A percentile compares a stretch with the other conserved stretches of the same genome.
phyloP scores from a whole-genome alignment of 2,797 vertebrate species.

The Protonibea diacanthus region DNA sequence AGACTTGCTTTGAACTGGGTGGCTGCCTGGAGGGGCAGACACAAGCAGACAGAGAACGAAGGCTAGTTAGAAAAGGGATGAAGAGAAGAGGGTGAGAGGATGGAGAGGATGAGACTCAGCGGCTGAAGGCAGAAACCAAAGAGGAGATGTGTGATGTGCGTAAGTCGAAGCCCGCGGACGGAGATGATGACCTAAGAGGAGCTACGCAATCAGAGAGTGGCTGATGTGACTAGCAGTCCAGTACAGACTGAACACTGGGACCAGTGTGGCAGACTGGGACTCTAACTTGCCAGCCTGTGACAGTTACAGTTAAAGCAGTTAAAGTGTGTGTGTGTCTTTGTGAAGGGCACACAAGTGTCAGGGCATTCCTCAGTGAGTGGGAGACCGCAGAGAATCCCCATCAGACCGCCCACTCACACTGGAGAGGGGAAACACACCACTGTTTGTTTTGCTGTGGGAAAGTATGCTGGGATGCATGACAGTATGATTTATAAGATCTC shows the following conservation, averaged over 20 bases:
- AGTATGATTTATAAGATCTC: neutral
- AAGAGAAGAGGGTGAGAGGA: slow-evolving; percentile 29
- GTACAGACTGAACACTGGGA: slow-evolving; percentile 71
- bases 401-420: slow-evolving; percentile 56
- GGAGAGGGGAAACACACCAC: slow-evolving; percentile 60
- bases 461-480: slow-evolving; percentile 35
- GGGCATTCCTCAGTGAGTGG: slow-evolving; percentile 82
- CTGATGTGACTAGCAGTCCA: slow-evolving; percentile 35
- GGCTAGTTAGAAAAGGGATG: slow-evolving; percentile 24
- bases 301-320: slow-evolving; percentile 13
- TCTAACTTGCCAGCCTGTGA: slow-evolving; percentile 54
- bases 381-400: slow-evolving; percentile 74
- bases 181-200: slow-evolving; percentile 45
- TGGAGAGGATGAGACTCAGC: neutral
- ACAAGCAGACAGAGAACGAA: slow-evolving; percentile 17
- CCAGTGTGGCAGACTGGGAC: slow-evolving; percentile 63
- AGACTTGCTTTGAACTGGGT: slow-evolving; percentile 98
- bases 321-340: slow-evolving; percentile 36
- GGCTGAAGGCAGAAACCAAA: neutral
- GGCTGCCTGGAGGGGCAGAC: slow-evolving; percentile 88
- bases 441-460: slow-evolving; percentile 72
- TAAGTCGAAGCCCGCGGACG: neutral
- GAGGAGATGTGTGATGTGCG: neutral
- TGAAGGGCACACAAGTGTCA: slow-evolving; percentile 70
- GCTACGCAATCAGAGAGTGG: slow-evolving; percentile 42